Evolutionary conservation across 37 sponge, comb jelly and placozoan species (phyloP), one percentile per base, ranked within the genome.

Genomic region (Cliona cf. orientalis): DNA sequence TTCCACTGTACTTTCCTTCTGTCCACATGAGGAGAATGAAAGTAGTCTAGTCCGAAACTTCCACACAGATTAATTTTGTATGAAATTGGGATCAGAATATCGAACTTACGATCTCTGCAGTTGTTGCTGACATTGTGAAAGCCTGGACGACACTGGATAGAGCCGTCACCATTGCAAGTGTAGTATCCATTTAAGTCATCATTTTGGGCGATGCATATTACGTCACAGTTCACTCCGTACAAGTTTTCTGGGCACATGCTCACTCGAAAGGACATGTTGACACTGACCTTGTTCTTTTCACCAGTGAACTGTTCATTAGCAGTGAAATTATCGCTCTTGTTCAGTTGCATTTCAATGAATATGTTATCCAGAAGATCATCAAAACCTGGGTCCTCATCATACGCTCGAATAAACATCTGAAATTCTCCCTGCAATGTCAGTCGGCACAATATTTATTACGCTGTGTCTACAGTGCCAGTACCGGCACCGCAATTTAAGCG

Each of bases 371-470:
- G 0, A 7, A 31, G 11, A 58, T 69, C 81, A 70, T 56, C 29
- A 45, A 0, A 31, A 40, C 19, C 3, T 26, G 12, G 32, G 28
- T 66, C 53, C 1, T 66, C 57, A 37, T 71, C 81, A 17, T 12
- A 4, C 42, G 70, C 81, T 41, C 33, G 14, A 32, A 80, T 59
- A 46, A 42, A 70, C 44, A 80, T 29, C 32, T 70, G 81, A 40
- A 80, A 80, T 22, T 2, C 58, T 22, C 70, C 81, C 81, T 80
- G 56, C 17, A n/a, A n/a, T n/a, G n/a, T n/a, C n/a, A n/a, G n/a
- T n/a, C n/a, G n/a, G n/a, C n/a, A n/a, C n/a, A n/a, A n/a, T n/a
- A n/a, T n/a, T n/a, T n/a, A n/a, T n/a, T n/a, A n/a, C n/a, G n/a
- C n/a, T n/a, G n/a, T n/a, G n/a, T n/a, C n/a, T n/a, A n/a, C n/a